These are phyloP conservation scores for Drosophila mettleri DNA, from an alignment of 2,888 invertebrate species.

Conservation along the genomic window DNA sequence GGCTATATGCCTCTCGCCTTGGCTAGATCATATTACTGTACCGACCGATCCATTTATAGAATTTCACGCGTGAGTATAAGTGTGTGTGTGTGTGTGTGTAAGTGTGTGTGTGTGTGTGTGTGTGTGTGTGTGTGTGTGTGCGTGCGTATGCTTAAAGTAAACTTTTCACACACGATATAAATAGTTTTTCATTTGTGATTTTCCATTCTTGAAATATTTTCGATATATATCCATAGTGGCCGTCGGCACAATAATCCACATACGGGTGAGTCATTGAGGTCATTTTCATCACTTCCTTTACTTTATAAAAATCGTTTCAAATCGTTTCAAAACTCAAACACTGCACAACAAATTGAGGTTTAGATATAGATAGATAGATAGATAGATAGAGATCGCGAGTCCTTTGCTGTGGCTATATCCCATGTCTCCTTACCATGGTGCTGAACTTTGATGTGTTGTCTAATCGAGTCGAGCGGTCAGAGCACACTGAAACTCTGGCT, in stretches of 20 bases:
- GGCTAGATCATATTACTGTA: conserved; percentile 63
- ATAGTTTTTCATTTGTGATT: conserved; percentile 29
- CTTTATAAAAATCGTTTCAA: conserved; percentile 28
- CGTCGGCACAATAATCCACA: conserved; percentile 49
- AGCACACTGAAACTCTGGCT: conserved; percentile 85
- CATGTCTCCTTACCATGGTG: conserved; percentile 84
- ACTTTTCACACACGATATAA: conserved; percentile 47
- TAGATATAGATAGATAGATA: not conserved
- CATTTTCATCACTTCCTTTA: conserved; percentile 38
- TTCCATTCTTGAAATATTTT: conserved; percentile 27
- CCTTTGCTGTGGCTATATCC: conserved; percentile 47
- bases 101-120: not conserved
- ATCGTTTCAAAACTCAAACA: conserved; percentile 43
- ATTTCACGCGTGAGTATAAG: conserved; percentile 32
- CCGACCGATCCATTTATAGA: conserved; percentile 72
- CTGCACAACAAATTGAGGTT: conserved; percentile 52
- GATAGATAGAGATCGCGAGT: conserved; percentile 40
- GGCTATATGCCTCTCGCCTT: conserved; percentile 50
- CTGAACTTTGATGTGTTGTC: conserved; percentile 84
- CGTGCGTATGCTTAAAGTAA: conserved; percentile 19
- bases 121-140: not conserved
- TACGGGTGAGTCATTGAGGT: conserved; percentile 46
- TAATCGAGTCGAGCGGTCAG: conserved; percentile 85
- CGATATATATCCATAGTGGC: conserved; percentile 22
- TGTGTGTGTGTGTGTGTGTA: not conserved